Conservation (phyloP, 2,113 vertebrate genomes). For the Trogon surrucura region DNA sequence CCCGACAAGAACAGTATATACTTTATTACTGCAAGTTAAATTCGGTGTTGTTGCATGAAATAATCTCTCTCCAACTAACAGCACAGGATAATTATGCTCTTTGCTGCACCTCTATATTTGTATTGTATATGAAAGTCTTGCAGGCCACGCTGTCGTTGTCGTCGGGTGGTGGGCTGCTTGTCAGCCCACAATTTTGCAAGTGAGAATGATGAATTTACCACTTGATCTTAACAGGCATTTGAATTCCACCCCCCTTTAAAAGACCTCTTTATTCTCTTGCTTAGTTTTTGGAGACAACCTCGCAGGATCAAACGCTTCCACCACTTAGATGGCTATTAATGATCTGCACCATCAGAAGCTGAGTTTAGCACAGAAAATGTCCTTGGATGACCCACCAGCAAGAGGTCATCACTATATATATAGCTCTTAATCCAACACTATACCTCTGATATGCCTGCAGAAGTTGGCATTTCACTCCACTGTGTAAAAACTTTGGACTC, state of each 20-base stretch:
- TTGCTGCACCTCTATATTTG: not conserved
- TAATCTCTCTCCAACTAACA: not conserved
- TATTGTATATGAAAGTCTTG: not conserved
- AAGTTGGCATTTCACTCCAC: slow-evolving; percentile 3
- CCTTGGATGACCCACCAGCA: slow-evolving; percentile 22
- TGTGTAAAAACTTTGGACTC: not conserved
- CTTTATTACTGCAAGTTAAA: not conserved
- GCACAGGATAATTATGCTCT: not conserved
- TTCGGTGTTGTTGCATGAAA: not conserved
- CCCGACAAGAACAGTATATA: not conserved
- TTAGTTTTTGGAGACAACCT: not conserved
- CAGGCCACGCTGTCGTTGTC: not conserved
- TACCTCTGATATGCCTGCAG: not conserved
- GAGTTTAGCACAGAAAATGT: not conserved
- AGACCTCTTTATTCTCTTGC: slow-evolving; percentile 4
- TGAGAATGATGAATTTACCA: not conserved
- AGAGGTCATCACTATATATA: not conserved
- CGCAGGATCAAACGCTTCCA: not conserved
- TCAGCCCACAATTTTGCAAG: not conserved
- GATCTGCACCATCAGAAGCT: not conserved
- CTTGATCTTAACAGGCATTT: not conserved
- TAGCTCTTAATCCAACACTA: not conserved
- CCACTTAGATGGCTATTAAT: not conserved
- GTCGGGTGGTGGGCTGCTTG: not conserved
- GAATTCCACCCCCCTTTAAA: not conserved